Conservation (phyloP, 2,888 invertebrate species). For the Endomychus coccineus region DNA sequence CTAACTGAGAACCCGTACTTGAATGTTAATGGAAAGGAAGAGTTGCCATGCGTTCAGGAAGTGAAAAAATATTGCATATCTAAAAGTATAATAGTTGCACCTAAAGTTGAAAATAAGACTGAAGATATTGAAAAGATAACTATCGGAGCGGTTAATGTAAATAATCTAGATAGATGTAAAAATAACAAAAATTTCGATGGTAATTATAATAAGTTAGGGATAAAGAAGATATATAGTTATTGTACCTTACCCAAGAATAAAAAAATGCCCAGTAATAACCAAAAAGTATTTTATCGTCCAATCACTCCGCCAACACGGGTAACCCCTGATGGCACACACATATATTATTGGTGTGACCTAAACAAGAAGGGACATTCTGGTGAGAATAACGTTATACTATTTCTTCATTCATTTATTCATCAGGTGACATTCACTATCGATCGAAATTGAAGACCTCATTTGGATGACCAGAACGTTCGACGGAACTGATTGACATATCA, state of each 20-base stretch:
- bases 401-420: no score
- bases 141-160: slow-evolving; percentile 18
- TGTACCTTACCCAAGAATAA: slow-evolving; percentile 48
- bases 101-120: slow-evolving; percentile 22
- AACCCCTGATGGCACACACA: slow-evolving; percentile 76
- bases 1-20: slow-evolving; percentile 48
- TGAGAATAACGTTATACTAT: no score
- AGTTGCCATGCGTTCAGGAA: slow-evolving; percentile 53
- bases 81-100: slow-evolving; percentile 20
- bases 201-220: slow-evolving; percentile 37
- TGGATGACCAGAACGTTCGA: no score
- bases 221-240: slow-evolving; percentile 44
- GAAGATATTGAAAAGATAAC: slow-evolving; percentile 21
- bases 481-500: no score
- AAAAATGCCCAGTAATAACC: slow-evolving; percentile 29
- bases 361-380: slow-evolving; percentile 46
- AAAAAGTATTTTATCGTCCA: slow-evolving; percentile 32
- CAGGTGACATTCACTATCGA: no score
- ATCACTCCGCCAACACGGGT: slow-evolving; percentile 63
- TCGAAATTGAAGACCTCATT: no score
- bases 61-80: slow-evolving; percentile 34
- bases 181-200: slow-evolving; percentile 34
- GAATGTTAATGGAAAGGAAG: slow-evolving; percentile 62
- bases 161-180: slow-evolving; percentile 17
- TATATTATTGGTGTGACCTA: slow-evolving; percentile 83